Base-by-base conservation (phyloP, 2,888 invertebrate species). In the Phyllotreta striolata region DNA sequence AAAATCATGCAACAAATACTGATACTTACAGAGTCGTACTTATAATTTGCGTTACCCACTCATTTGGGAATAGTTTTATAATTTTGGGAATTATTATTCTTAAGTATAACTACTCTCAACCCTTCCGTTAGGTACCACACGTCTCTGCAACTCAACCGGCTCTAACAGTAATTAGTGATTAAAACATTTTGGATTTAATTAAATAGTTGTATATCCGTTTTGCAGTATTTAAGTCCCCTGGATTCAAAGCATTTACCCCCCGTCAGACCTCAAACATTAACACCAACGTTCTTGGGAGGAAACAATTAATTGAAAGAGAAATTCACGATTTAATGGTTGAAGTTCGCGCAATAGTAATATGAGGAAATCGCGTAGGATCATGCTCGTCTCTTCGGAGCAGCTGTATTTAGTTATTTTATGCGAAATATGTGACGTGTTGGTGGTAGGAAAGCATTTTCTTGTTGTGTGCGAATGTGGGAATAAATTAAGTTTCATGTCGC, bases 141-240 rank as follows among this genome's bases (percentile, higher is more conserved):
- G 4, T 44, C 44, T n/a, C 10, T 44, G 44, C 5, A 7, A 13
- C 7, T 12, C 9, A 44, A n/a, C 10, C 44, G 12, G 14, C 6
- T n/a, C 44, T 47, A 47, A 6, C 12, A 47, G 47, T 34, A 47
- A 47, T 47, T 47, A 14, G 47, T 47, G 34, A 47, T 47, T 47
- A 47, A 47, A 47, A 47, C 47, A 14, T 47, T 14, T 47, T 24
- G 47, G 47, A 47, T 47, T 47, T 47, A 47, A 47, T 47, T 47
- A 47, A 47, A 47, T 47, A 47, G 47, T 47, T 47, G 47, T 47
- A 14, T 47, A 47, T 47, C 13, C 47, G 47, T 47, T 47, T 47
- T 34, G 47, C 14, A 47, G 47, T 24, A 47, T 12, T 13, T 10
- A 14, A 14, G 13, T 14, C 2, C 34, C 10, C 7, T 13, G 14